Evolutionary conservation across 1,140 invertebrate genomes (phyloP), one percentile per base, ranked within the genome.

Genomic region (Cydia splendana): DNA sequence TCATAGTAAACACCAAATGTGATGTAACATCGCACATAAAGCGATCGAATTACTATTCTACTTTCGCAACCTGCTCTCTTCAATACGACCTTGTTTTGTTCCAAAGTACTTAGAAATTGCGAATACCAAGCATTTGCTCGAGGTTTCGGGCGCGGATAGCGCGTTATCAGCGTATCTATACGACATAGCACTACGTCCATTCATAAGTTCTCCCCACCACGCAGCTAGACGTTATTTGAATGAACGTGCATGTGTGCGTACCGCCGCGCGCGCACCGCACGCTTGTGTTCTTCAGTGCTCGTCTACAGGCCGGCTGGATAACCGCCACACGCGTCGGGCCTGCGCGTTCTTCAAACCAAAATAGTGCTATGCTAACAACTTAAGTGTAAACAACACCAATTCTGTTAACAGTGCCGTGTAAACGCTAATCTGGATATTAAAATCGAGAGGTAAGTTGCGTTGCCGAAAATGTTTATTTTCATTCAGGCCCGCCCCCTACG

Each of bases 381-480:
- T 85, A 82, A 84, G 87, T 90, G 89, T 86, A 78, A 87, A 79
- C 76, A 80, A 82, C 79, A 77, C 77, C 82, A 85, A 84, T 24
- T 81, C 82, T 77, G 65, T 86, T 82, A 80, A 81, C 78, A 84
- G 89, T 91, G 87, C 83, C 84, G 86, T 90, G 86, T 85, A 86
- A 84, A 79, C 88, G 91, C 85, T 92, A 91, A 91, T 90, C 89
- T 92, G 91, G 89, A 91, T 87, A 84, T 89, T 80, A 93, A 91
- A 89, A 90, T 90, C 76, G 91, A 93, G 86, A 93, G 90, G 91
- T 91, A 87, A 93, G 90, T 71, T 71, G 7, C 53, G 78, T 42
- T 30, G 65, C 77, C 74, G 34, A 78, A 67, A 82, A 86, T 89
- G 90, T 91, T 91, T 91, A 90, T 91, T 91, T 91, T 91, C 88